phyloP scores from a whole-genome alignment of 2,113 vertebrate genomes.

The Enhydra lutris region DNA sequence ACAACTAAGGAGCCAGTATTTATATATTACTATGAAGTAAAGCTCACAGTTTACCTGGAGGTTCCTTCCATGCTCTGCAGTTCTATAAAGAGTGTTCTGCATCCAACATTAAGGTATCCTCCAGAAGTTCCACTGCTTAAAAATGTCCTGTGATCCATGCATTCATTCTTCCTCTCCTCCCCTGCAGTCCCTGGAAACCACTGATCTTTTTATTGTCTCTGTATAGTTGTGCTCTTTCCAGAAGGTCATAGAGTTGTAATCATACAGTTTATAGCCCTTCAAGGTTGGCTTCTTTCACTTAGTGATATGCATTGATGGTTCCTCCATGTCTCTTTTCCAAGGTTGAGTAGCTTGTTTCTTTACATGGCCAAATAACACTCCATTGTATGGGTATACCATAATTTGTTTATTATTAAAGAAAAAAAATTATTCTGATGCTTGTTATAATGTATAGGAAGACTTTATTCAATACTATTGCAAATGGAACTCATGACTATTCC shows the following conservation, averaged over 20 bases:
- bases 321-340: not conserved
- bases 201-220: no score
- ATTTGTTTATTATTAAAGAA: not conserved
- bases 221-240: not conserved
- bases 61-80: not conserved
- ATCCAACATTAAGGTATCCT: no score
- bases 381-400: not conserved
- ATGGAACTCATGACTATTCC: not conserved
- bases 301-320: not conserved
- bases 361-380: not conserved
- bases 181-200: fast-evolving
- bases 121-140: not conserved
- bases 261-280: not conserved
- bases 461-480: not conserved
- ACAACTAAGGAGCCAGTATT: not conserved
- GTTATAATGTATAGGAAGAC: not conserved
- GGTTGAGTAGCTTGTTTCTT: not conserved
- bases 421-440: not conserved
- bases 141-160: not conserved
- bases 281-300: not conserved
- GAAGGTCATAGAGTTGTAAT: not conserved
- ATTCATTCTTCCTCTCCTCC: fast-evolving
- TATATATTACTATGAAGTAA: not conserved
- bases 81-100: not conserved
- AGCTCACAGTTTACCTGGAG: no score